Base-by-base conservation (phyloP, 2,113 vertebrate species). In the Dipodomys spectabilis region DNA sequence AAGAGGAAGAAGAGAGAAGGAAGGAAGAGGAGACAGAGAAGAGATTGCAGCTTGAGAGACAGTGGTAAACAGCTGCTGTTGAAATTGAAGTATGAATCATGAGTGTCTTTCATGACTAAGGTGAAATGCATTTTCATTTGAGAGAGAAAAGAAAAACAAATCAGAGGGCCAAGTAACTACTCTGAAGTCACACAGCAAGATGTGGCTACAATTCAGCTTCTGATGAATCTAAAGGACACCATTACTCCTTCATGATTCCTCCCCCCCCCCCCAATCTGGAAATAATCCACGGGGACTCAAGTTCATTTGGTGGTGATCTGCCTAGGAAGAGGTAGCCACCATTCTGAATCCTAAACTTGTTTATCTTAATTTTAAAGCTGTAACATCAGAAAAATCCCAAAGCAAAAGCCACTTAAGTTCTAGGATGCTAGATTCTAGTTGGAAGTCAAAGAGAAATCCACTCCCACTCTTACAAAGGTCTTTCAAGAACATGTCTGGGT, bases 401-500 rank as follows among this genome's bases (percentile, higher is more conserved):
- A 27, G 64, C 79, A 45, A 71, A 91, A 77, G 53, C 20, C 30
- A 71, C 67, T 92, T 88, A 69, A 80, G 64, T 27, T 73, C 74
- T 20, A 69, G 69, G 11, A 81, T 27, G 7, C 67, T n/a, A 32
- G n/a, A n/a, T n/a, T n/a, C n/a, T 5, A 10, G 65, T 28, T 83
- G 57, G 82, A 87, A 69, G 30, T 32, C n/a, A 65, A 90, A 90
- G 4, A 20, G 10, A 65, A 78, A 67, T 87, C 1, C 74, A 7
- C 32, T 86, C 57, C 62, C 90, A 15, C n/a, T 39, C 44, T 73
- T 88, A 45, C 81, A 90, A 92, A 57, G 7, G 15, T 62, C 20
- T 32, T 91, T 86, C 80, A 93, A 93, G 28, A 92, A 5, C 64
- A 68, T 23, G 19, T 89, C 71, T 88, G 88, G 45, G 13, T 49